These are phyloP conservation scores for Scolopax mira DNA, from an alignment of 2,113 vertebrate genomes.

Conservation along the genomic window DNA sequence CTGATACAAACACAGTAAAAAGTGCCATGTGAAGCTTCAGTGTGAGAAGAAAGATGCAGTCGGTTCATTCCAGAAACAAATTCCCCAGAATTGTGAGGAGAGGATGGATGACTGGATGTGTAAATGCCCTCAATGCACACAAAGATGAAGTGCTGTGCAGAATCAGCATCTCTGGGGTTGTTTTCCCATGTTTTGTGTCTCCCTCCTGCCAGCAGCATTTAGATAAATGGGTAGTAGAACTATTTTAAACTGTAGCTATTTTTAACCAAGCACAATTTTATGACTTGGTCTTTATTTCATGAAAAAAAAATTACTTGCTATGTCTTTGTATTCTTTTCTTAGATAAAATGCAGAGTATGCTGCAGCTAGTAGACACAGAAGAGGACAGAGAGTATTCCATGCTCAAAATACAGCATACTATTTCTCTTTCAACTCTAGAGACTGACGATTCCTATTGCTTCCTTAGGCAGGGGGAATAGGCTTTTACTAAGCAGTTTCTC, in stretches of 20 bases:
- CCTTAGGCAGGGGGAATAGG: not conserved
- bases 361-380: not conserved
- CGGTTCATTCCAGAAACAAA: not conserved
- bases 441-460: not conserved
- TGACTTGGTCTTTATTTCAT: not conserved
- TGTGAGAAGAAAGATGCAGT: not conserved
- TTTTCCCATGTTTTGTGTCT: not conserved
- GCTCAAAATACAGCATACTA: not conserved
- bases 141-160: not conserved
- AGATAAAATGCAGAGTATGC: not conserved
- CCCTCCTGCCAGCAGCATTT: not conserved
- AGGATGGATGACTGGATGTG: not conserved
- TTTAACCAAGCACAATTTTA: constrained; percentile 28
- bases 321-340: not conserved
- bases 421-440: not conserved
- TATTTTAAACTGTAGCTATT: constrained; percentile 21
- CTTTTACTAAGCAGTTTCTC: not conserved
- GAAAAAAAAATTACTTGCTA: not conserved
- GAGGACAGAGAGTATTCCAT: not conserved
- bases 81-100: not conserved
- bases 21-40: not conserved
- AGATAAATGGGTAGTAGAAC: not conserved
- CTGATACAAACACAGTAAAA: not conserved
- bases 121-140: not conserved
- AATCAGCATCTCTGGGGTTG: not conserved